These are phyloP conservation scores for Heterochromis multidens DNA, from an alignment of 2,113 vertebrate genomes.

Conservation along the genomic window DNA sequence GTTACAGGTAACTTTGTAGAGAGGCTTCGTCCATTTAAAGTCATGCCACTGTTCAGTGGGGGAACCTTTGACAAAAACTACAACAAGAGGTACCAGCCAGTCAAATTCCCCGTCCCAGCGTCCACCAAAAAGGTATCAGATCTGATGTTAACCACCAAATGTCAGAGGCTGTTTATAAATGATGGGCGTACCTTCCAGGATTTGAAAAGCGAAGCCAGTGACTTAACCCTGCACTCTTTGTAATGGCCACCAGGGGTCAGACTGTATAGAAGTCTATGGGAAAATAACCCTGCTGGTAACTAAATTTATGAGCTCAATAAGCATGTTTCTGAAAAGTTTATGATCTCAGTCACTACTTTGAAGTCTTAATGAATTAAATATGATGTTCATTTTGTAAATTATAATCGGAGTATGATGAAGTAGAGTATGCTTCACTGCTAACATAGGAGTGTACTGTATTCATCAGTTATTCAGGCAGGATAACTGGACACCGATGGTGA, in stretches of 20 bases:
- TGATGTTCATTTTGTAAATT: too few relatives aligned
- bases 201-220: background rate
- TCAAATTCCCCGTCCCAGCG: conserved; percentile 62
- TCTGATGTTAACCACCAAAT: too few relatives aligned
- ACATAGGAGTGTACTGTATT: too few relatives aligned
- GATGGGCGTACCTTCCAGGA: background rate
- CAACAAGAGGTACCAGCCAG: conserved; percentile 72
- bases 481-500: fast-evolving
- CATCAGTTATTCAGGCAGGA: background rate
- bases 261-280: background rate
- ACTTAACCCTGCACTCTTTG: background rate
- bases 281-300: background rate
- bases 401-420: too few relatives aligned
- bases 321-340: background rate
- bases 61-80: conserved; percentile 78
- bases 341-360: too few relatives aligned
- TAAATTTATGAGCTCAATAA: background rate
- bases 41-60: conserved; percentile 68
- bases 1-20: conserved; percentile 21
- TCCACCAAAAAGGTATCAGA: conserved; percentile 69
- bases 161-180: background rate
- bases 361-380: too few relatives aligned
- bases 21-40: conserved; percentile 57
- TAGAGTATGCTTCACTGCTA: too few relatives aligned
- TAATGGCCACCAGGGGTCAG: background rate